Base-by-base conservation (phyloP, 1,140 invertebrate genomes). In the Thaumatotibia leucotreta region DNA sequence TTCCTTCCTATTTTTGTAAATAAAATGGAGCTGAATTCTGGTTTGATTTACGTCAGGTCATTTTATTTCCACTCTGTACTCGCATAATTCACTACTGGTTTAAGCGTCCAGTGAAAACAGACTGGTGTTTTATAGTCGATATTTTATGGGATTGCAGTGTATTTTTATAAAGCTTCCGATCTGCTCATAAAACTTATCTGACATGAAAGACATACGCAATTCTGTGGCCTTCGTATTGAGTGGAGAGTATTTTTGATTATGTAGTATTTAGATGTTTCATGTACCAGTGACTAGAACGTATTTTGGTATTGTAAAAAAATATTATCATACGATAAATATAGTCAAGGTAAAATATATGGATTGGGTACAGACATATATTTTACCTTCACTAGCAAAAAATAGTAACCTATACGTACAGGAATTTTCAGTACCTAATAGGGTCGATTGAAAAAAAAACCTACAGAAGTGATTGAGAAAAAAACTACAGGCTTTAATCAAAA, bases 161-260 rank as follows among this genome's bases (percentile, higher is more conserved):
- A 83, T 83, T 84, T 85, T 87, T 85, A 85, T 83, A 84, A 45
- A 76, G 78, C 79, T 83, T 83, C 74, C 78, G 76, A 84, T 80
- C 63, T 70, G 69, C 68, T 65, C 72, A 73, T 84, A 80, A 85
- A 86, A 81, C 52, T 69, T 69, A 75, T 65, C 68, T 72, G 71
- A 75, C 77, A 75, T 78, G 77, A 80, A 77, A 83, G 68, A 71
- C 77, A 79, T 84, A 77, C 82, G 66, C 67, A 65, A 63, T 67
- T 64, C 63, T 11, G 11, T 67, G 76, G 66, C 84, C 84, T 86
- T 82, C 77, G 54, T 10, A 39, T 74, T 72, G 63, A 64, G 20
- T 64, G 39, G 32, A 45, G 2, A 45, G 35, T 8, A 14, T 61
- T 61, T 31, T 22, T 23, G 22, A 61, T 61, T n/a, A n/a, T n/a